phyloP scores from a whole-genome alignment of 2,888 invertebrate genomes.

The Aspidapion aeneum region DNA sequence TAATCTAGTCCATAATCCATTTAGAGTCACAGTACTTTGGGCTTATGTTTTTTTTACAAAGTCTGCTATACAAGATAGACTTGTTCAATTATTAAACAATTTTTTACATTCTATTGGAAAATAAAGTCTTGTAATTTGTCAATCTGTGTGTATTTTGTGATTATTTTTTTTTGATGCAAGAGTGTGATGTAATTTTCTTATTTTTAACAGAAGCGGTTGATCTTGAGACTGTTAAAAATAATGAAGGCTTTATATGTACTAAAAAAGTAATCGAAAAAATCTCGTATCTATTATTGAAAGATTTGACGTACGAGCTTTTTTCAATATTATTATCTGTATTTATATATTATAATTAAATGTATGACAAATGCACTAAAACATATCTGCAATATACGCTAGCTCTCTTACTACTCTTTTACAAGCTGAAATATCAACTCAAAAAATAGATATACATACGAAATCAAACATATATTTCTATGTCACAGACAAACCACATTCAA shows the following conservation, averaged over 20 bases:
- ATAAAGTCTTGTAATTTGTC: background rate
- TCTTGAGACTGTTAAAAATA: slow-evolving; percentile 14
- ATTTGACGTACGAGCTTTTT: background rate
- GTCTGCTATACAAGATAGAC: too few species aligned
- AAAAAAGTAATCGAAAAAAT: background rate
- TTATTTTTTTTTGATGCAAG: slow-evolving; percentile 33
- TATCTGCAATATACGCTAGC: slow-evolving; percentile 41
- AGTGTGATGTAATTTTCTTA: slow-evolving; percentile 39
- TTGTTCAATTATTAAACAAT: too few species aligned
- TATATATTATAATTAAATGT: slow-evolving; percentile 30
- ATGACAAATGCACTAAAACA: slow-evolving; percentile 41
- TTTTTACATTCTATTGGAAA: too few species aligned
- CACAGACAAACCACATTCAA: too few species aligned
- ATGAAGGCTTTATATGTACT: slow-evolving; percentile 26
- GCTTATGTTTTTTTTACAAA: too few species aligned
- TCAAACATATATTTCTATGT: too few species aligned
- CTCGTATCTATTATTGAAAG: background rate
- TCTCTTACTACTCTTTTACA: slow-evolving; percentile 44
- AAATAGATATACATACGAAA: slow-evolving; percentile 10
- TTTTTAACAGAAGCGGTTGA: slow-evolving; percentile 18
- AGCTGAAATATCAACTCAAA: slow-evolving; percentile 40
- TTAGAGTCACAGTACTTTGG: too few species aligned
- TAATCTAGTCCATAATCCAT: too few species aligned
- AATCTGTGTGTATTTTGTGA: slow-evolving; percentile 11
- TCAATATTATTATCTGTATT: too few species aligned